A percentile compares a stretch with the other conserved stretches of the same genome.
phyloP scores from a whole-genome alignment of 1,140 invertebrate genomes.

The Ceratosolen solmsi region DNA sequence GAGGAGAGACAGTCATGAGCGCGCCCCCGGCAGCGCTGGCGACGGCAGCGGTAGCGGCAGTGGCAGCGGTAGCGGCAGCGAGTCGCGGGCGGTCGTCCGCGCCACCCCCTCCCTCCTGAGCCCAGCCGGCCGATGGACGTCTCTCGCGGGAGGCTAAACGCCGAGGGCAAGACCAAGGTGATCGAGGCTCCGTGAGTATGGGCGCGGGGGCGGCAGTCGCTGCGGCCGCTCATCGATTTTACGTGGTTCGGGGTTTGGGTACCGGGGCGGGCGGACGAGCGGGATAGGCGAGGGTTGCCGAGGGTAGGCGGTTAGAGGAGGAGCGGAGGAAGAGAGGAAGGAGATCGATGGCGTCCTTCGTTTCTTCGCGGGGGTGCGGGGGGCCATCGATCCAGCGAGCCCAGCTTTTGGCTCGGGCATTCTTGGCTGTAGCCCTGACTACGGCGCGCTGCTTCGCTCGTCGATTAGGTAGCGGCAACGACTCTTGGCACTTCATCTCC shows the following conservation, averaged over 20 bases:
- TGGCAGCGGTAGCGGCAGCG: slow-evolving; percentile 22
- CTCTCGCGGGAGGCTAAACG: slow-evolving; percentile 23
- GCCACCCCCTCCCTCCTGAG: slow-evolving; percentile 36
- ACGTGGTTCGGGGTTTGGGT: background rate
- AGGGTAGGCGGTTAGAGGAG: no score
- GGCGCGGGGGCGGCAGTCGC: background rate
- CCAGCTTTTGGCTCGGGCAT: background rate
- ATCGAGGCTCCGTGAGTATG: background rate
- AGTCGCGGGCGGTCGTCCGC: slow-evolving; percentile 35
- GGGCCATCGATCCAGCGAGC: slow-evolving; percentile 24
- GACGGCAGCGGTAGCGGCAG: background rate
- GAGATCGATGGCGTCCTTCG: slow-evolving; percentile 24
- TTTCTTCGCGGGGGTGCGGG: background rate
- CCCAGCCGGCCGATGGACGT: slow-evolving; percentile 43
- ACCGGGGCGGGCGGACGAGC: background rate
- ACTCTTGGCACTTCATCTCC: background rate
- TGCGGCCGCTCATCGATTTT: slow-evolving; percentile 33
- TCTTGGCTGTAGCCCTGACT: background rate
- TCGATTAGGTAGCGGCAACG: background rate
- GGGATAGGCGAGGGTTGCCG: no score
- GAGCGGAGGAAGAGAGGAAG: background rate
- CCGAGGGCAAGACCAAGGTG: slow-evolving; percentile 48
- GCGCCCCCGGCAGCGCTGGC: background rate
- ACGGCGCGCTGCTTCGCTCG: no score
- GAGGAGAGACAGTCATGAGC: slow-evolving; percentile 26